These are phyloP conservation scores for Brachionus plicatilis DNA, from an alignment of 1,140 invertebrate species.

Conservation along the genomic window DNA sequence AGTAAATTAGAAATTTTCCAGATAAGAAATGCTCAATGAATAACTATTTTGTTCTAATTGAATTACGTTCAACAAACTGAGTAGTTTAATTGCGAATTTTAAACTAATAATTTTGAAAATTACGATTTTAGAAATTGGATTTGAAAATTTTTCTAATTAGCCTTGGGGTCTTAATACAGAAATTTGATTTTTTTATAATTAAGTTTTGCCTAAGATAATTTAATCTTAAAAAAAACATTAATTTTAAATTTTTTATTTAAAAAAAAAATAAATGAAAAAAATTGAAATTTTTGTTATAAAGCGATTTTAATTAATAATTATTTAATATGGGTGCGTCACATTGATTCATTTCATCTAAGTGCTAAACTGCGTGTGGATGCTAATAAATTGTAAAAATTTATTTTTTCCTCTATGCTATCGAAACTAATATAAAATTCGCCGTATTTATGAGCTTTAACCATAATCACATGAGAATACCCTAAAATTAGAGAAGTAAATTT, in stretches of 20 bases:
- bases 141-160: neutral
- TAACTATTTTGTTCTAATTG: neutral
- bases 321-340: neutral
- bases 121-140: neutral
- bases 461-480: neutral
- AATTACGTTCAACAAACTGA: neutral
- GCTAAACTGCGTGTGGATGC: neutral
- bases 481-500: neutral
- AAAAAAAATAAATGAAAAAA: neutral
- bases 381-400: conserved; percentile 29
- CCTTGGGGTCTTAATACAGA: neutral
- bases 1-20: neutral
- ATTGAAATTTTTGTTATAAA: neutral
- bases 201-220: neutral
- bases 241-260: neutral
- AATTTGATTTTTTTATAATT: neutral
- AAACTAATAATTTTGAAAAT: neutral
- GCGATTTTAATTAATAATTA: neutral
- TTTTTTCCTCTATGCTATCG: neutral
- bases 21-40: neutral
- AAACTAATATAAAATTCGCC: neutral
- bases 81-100: neutral
- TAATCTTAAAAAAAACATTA: neutral
- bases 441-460: neutral
- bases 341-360: neutral